Evolutionary conservation across 2,888 invertebrate genomes (phyloP), one percentile per base, ranked within the genome.

Genomic region (Parasteatoda lunata): DNA sequence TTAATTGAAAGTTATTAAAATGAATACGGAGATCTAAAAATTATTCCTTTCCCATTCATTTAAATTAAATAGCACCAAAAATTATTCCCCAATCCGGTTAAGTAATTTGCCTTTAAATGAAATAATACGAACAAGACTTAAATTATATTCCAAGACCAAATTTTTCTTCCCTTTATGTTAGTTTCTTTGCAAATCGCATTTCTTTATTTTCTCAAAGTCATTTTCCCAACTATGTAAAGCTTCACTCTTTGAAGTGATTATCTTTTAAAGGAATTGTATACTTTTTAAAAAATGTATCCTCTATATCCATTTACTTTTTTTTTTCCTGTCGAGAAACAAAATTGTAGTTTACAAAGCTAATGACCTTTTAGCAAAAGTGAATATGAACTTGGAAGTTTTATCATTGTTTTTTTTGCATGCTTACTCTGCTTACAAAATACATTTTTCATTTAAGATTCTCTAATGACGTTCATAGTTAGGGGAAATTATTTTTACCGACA

Each of bases 331-430:
- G 45, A 71, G 15, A 45, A 15, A 45, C 51, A 15, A n/a, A 47
- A 49, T 79, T 79, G 64, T 79, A 71, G 48, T 79, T 64, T 51
- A 45, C 48, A 64, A 7, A 70, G 59, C 71, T 79, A 79, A 79
- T 79, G 79, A 49, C 49, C 79, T 79, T 79, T 59, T 71, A 64
- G 49, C 79, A 15, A 64, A 71, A 79, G 79, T 59, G 48, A 79
- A 79, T 71, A 54, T 15, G 51, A 70, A 64, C 45, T n/a, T 7
- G 9, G 49, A 51, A 30, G 30, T 30, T 30, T 30, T 30, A 30
- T 30, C 30, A 30, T 48, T 47, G 64, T 52, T 48, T 15, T 9
- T 69, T 79, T 79, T 70, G 9, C 48, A 71, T 30, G 11, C 64
- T 71, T 70, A 64, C 49, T 52, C 30, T 11, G 13, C 5, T 71